A percentile compares a stretch with the other conserved stretches of the same genome.
These are phyloP conservation scores for Phragmatobia fuliginosa DNA, from an alignment of 2,888 invertebrate species.

Conservation along the genomic window DNA sequence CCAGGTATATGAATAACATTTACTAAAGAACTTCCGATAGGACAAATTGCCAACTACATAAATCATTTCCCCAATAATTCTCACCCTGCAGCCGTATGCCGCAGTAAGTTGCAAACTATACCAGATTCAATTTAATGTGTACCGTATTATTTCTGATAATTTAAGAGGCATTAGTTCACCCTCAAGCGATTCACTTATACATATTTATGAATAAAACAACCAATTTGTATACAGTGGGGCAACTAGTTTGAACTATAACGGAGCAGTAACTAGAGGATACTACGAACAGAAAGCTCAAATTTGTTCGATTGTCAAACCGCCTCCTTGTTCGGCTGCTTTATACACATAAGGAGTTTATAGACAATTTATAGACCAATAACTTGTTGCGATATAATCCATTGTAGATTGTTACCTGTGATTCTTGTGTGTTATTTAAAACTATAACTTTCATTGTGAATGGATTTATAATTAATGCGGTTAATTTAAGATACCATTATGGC, in stretches of 20 bases:
- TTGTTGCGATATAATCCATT: conserved; percentile 23
- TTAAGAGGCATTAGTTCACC: conserved; percentile 74
- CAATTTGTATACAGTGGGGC: conserved; percentile 51
- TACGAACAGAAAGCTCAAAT: conserved; percentile 65
- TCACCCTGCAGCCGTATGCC: conserved; percentile 56
- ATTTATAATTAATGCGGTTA: not conserved
- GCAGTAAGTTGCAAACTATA: conserved; percentile 62
- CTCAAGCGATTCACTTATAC: conserved; percentile 71
- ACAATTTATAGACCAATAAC: conserved; percentile 53
- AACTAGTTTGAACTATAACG: conserved; percentile 53
- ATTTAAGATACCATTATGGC: not conserved
- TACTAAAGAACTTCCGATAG: conserved; percentile 66
- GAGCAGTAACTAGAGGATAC: conserved; percentile 58
- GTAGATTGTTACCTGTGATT: not conserved
- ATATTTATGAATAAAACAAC: conserved; percentile 78
- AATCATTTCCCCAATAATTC: conserved; percentile 69
- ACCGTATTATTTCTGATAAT: conserved; percentile 72
- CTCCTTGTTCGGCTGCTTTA: conserved; percentile 56
- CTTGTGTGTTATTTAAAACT: not conserved
- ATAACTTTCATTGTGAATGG: not conserved
- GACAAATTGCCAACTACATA: conserved; percentile 70
- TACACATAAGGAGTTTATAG: conserved; percentile 51
- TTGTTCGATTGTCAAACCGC: conserved; percentile 63
- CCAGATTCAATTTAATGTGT: conserved; percentile 74
- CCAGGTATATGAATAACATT: conserved; percentile 21